Evolutionary conservation across 37 sponge, comb jelly and placozoan genomes (phyloP).

Genomic region (Ianthella basta): DNA sequence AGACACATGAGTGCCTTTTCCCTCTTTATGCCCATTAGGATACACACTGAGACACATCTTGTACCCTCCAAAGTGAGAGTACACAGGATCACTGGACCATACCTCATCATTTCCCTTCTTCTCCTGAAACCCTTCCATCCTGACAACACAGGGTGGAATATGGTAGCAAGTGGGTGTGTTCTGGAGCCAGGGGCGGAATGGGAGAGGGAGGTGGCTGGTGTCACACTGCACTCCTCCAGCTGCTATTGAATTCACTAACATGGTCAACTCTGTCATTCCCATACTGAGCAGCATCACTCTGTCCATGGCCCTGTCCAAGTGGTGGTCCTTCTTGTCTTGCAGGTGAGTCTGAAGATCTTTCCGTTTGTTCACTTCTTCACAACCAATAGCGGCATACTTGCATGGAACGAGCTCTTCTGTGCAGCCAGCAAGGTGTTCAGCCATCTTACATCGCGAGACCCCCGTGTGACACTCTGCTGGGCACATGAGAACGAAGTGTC

Average conservation of each 20-base stretch:
- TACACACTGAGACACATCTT: conserved; percentile 48
- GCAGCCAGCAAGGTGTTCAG: no score
- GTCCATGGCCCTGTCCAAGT: no score
- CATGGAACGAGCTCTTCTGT: no score
- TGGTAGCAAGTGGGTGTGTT: conserved; percentile 14
- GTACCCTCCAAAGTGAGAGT: conserved; percentile 60
- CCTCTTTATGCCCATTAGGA: conserved; percentile 18
- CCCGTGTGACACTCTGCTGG: no score
- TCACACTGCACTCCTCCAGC: no score
- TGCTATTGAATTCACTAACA: background rate
- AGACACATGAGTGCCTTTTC: conserved; percentile 41
- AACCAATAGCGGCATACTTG: no score
- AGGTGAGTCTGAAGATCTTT: background rate
- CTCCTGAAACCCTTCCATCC: conserved; percentile 11
- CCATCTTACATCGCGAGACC: no score
- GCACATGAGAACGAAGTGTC: background rate
- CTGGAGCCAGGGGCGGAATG: conserved; percentile 21
- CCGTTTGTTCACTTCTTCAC: background rate
- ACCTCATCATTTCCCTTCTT: background rate
- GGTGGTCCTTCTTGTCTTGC: no score
- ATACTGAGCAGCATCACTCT: no score
- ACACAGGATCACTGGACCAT: conserved; percentile 52
- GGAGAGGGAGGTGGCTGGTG: no score
- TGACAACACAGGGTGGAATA: conserved; percentile 19
- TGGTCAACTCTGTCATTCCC: no score